A percentile compares a stretch with the other conserved stretches of the same genome.
phyloP scores from a whole-genome alignment of 1,140 invertebrate genomes.

The Cecropterus lyciades region DNA sequence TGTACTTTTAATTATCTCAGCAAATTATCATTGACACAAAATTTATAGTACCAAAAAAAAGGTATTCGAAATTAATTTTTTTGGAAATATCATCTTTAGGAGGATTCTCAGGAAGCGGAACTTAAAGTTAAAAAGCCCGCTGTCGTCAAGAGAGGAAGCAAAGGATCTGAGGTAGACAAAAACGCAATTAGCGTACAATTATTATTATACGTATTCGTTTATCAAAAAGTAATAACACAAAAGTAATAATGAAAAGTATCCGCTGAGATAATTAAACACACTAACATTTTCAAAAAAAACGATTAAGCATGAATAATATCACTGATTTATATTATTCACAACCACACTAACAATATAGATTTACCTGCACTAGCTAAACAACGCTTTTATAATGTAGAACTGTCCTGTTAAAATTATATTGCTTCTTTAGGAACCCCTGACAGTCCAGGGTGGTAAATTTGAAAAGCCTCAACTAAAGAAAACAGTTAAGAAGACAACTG shows the following conservation, averaged over 20 bases:
- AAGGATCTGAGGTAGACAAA: constrained; percentile 66
- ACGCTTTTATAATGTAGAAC: constrained; percentile 55
- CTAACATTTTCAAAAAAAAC: constrained; percentile 43
- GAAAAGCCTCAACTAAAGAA: constrained; percentile 78
- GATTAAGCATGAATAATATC: constrained; percentile 46
- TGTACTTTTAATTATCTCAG: constrained; percentile 72
- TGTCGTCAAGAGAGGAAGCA: constrained; percentile 69
- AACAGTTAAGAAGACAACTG: constrained; percentile 70
- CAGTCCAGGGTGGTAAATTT: constrained; percentile 77
- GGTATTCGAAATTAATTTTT: background rate
- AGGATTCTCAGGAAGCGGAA: constrained; percentile 70
- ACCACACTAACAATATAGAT: constrained; percentile 56
- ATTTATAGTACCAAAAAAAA: too few species aligned
- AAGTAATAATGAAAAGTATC: too few species aligned
- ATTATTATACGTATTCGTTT: constrained; percentile 14
- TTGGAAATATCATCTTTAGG: constrained; percentile 49
- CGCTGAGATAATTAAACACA: constrained; percentile 58
- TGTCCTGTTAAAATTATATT: constrained; percentile 61
- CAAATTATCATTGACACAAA: constrained; percentile 3
- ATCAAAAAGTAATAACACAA: constrained; percentile 11
- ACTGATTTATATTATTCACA: constrained; percentile 57
- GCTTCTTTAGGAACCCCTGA: constrained; percentile 73
- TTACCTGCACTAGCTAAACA: constrained; percentile 46
- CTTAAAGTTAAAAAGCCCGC: constrained; percentile 80
- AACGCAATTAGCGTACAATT: constrained; percentile 19